Evolutionary conservation across 2,113 vertebrate species (phyloP), one percentile per base, ranked within the genome.

Genomic region (Uria aalge): DNA sequence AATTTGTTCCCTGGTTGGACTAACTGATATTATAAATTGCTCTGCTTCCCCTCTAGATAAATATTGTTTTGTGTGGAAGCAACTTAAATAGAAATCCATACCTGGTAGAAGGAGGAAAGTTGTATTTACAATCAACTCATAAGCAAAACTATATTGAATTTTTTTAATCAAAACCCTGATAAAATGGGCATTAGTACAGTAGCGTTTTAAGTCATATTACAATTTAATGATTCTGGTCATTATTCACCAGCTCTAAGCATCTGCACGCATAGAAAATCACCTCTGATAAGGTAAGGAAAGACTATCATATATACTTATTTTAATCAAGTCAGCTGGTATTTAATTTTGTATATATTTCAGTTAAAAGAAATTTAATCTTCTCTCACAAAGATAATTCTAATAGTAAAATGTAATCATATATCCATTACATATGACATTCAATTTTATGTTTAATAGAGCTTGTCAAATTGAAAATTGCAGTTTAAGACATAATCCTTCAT

Each of bases 401-500:
- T 75, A 91, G n/a, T 48, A 92, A 89, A 93, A 85, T 45, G 53
- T 89, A 92, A 82, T 90, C 48, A 21, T 89, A 85, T 64, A 77
- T 91, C 80, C 69, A 50, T 97, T 95, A 92, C 26, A 62, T 45
- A 81, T 76, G 91, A 89, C 91, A 85, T 82, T 78, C 86, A 85
- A 92, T 92, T 94, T 84, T 92, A 53, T 41, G 71, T 92, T 95
- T 95, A 97, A 94, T 97, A 95, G 95, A 84, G 80, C 85, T 50
- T 92, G 91, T 92, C 96, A 94, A 92, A 94, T 89, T 78, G 94
- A 68, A 95, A 95, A 97, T 77, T 89, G 88, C 91, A 81, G 69
- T 94, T 95, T 87, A 97, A 96, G 76, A 64, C 62, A 55, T 91
- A 96, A 96, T 92, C 85, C 73, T 89, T 97, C 91, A 94, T 12